A percentile compares a stretch with the other conserved stretches of the same genome.
Evolutionary conservation across 2,888 invertebrate genomes (phyloP).

Genomic region (Hirtodrosophila histrioides): DNA sequence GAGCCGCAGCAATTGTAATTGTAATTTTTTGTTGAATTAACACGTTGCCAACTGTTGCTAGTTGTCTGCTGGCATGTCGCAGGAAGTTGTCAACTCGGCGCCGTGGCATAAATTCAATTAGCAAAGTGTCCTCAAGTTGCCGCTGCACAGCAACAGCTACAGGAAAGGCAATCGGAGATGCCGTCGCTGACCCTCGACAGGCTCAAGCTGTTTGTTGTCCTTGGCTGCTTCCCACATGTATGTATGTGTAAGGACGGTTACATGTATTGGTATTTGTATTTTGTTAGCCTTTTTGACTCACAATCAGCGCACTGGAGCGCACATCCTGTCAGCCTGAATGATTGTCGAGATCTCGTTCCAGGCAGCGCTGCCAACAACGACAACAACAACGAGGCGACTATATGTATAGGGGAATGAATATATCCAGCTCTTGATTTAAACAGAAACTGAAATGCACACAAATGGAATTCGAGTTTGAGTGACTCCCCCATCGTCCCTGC

Average conservation of each 20-base stretch:
- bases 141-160: slow-evolving; percentile 21
- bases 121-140: slow-evolving; percentile 69
- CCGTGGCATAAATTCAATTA: slow-evolving; percentile 76
- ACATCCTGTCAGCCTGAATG: slow-evolving; percentile 79
- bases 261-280: slow-evolving; percentile 53
- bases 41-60: slow-evolving; percentile 77
- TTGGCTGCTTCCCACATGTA: slow-evolving; percentile 10
- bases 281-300: slow-evolving; percentile 62
- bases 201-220: slow-evolving; percentile 20
- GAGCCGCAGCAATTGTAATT: slow-evolving; percentile 51
- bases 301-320: slow-evolving; percentile 80
- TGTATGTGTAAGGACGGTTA: slow-evolving; percentile 12
- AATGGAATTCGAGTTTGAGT: slow-evolving; percentile 75
- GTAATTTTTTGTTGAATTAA: slow-evolving; percentile 60
- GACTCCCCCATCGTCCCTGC: slow-evolving; percentile 6
- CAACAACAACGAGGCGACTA: slow-evolving; percentile 1
- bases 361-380: slow-evolving; percentile 19
- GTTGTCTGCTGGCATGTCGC: slow-evolving; percentile 33
- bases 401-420: slow-evolving; percentile 15
- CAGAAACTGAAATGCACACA: slow-evolving; percentile 80
- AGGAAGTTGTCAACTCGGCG: slow-evolving; percentile 71
- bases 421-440: slow-evolving; percentile 69
- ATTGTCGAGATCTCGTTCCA: slow-evolving; percentile 60
- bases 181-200: slow-evolving; percentile 44
- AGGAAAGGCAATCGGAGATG: slow-evolving; percentile 57